Evolutionary conservation across 2,113 vertebrate genomes (phyloP).

Genomic region (Ceyx margarethae): DNA sequence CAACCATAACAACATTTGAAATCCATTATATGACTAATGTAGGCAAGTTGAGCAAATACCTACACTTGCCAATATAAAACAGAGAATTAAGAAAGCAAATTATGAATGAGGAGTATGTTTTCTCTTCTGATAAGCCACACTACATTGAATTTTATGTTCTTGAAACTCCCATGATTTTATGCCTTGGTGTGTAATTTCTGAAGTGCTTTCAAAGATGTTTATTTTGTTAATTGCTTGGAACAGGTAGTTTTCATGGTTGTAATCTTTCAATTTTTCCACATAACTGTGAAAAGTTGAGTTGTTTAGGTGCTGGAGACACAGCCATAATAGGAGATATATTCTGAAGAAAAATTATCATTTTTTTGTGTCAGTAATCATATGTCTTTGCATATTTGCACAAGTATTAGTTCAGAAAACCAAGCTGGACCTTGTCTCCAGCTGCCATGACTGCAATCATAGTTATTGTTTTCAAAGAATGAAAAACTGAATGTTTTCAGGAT

Average conservation of each 20-base stretch:
- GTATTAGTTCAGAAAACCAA: background rate
- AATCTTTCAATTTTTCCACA: background rate
- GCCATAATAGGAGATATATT: background rate
- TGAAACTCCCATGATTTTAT: background rate
- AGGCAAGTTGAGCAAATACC: background rate
- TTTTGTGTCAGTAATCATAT: background rate
- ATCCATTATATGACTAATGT: background rate
- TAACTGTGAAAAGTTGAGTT: background rate
- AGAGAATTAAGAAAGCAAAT: background rate
- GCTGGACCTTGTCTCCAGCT: background rate
- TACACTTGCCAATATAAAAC: background rate
- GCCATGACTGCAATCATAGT: background rate
- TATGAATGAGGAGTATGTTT: background rate
- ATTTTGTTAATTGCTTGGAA: background rate
- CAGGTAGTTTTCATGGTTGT: background rate
- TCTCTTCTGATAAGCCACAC: background rate
- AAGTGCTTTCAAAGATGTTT: background rate
- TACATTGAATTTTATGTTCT: background rate
- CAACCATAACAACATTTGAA: background rate
- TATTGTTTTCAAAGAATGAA: background rate
- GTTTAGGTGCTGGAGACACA: background rate
- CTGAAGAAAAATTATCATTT: background rate
- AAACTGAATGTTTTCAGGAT: background rate
- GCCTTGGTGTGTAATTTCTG: background rate
- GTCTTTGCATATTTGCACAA: background rate